These are phyloP conservation scores for Andinoacara biseriatus DNA, from an alignment of 2,113 vertebrate genomes.

Conservation along the genomic window DNA sequence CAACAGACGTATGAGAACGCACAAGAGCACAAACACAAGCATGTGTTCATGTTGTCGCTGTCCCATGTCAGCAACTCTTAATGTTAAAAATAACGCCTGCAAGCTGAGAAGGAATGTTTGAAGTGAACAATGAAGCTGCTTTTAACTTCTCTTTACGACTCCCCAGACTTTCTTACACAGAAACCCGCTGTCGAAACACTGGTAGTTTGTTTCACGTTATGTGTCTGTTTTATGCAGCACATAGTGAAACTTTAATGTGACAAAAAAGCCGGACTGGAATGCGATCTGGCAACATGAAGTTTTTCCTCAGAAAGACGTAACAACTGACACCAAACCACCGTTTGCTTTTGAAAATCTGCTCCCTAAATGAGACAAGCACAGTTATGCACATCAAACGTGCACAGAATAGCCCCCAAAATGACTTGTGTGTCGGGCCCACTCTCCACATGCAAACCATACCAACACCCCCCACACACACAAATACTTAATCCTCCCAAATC, in stretches of 20 bases:
- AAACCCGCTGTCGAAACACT: neutral
- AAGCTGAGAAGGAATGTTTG: neutral
- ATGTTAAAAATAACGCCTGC: neutral
- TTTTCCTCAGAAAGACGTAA: neutral
- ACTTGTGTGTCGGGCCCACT: constrained; percentile 3
- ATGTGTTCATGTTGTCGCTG: neutral
- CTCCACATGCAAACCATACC: constrained; percentile 40
- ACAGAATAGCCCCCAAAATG: neutral
- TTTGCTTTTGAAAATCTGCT: neutral
- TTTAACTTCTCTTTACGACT: constrained; percentile 23
- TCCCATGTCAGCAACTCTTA: neutral
- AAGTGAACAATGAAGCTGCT: constrained; percentile 25
- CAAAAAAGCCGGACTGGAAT: neutral
- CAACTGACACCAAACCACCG: neutral
- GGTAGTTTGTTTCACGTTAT: neutral
- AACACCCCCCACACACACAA: constrained; percentile 41
- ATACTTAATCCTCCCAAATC: constrained; percentile 71
- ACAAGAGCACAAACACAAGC: neutral
- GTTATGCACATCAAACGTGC: constrained; percentile 8
- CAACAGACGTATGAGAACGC: neutral
- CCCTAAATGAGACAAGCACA: neutral
- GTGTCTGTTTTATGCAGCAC: neutral
- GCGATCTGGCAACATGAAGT: neutral
- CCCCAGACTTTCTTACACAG: constrained; percentile 10
- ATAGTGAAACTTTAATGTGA: neutral